These are phyloP conservation scores for Amphilophus citrinellus DNA, from an alignment of 2,113 vertebrate genomes.

Conservation along the genomic window DNA sequence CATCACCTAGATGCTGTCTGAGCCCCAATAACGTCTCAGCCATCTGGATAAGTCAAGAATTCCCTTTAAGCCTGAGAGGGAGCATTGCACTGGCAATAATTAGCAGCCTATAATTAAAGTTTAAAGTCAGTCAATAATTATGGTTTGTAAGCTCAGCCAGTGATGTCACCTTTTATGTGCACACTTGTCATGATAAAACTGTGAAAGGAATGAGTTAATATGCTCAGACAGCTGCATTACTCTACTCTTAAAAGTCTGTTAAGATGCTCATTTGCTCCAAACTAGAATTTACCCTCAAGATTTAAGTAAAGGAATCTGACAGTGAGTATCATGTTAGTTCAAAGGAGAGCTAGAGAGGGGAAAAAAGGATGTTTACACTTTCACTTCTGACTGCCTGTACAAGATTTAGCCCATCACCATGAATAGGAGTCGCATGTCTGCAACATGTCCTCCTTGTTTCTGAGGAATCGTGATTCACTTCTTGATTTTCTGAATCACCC, in stretches of 20 bases:
- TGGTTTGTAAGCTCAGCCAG: not conserved
- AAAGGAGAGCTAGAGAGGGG: not conserved
- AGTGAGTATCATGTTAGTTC: not conserved
- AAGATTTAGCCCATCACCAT: not conserved
- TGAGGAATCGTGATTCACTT: conserved; percentile 26
- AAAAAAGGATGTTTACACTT: not conserved
- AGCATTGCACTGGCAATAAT: conserved; percentile 47
- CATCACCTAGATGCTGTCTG: conserved; percentile 11
- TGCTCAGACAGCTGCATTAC: not conserved
- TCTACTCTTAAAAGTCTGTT: not conserved
- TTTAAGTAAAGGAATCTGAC: not conserved
- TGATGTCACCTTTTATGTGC: conserved; percentile 7
- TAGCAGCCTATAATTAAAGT: conserved; percentile 45
- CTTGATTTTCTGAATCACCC: not conserved
- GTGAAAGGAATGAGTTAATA: not conserved
- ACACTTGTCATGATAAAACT: not conserved
- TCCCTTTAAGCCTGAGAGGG: conserved; percentile 34
- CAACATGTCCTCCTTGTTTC: not conserved
- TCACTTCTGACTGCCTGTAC: not conserved
- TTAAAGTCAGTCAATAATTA: conserved; percentile 27
- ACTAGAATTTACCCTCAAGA: not conserved
- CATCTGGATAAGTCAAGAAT: conserved; percentile 55
- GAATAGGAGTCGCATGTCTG: not conserved
- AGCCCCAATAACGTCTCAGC: conserved; percentile 25
- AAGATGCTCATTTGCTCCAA: not conserved